Conservation (phyloP, 2,888 invertebrate genomes). For the Drosophila tripunctata region DNA sequence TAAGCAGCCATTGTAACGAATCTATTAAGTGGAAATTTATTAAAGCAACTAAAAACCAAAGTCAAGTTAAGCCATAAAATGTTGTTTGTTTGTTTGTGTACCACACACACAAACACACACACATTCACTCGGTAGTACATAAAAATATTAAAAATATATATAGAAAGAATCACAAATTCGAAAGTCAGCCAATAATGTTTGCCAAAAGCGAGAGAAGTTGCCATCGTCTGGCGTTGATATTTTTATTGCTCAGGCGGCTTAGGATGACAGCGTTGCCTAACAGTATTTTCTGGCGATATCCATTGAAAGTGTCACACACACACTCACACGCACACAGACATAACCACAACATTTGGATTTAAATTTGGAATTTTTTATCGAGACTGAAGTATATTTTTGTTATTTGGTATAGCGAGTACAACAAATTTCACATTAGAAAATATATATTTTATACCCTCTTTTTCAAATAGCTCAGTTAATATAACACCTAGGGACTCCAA, state of each 20-base stretch:
- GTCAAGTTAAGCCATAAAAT: conserved; percentile 70
- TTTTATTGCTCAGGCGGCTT: conserved; percentile 70
- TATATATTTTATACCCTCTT: too few species aligned
- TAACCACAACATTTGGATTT: conserved; percentile 42
- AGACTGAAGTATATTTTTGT: conserved; percentile 33
- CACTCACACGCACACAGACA: not conserved
- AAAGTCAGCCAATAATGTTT: conserved; percentile 49
- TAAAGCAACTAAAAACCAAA: conserved; percentile 56
- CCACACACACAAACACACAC: not conserved
- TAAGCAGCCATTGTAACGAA: conserved; percentile 70
- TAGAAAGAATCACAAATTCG: conserved; percentile 20
- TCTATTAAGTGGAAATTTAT: conserved; percentile 81
- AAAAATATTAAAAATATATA: conserved; percentile 67
- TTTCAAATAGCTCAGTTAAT: too few species aligned
- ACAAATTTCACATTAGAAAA: too few species aligned
- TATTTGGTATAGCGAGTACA: not conserved
- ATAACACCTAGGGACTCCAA: too few species aligned
- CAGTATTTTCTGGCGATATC: conserved; percentile 29
- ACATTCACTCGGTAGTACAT: conserved; percentile 43
- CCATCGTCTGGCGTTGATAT: conserved; percentile 65
- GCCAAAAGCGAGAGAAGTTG: not conserved
- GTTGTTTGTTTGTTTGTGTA: conserved; percentile 43
- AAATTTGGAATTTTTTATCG: too few species aligned
- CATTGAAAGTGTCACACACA: conserved; percentile 17
- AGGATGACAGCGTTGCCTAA: conserved; percentile 42